Conservation (phyloP, 2,113 vertebrate species). For the Forbesichthys papilliferus region DNA sequence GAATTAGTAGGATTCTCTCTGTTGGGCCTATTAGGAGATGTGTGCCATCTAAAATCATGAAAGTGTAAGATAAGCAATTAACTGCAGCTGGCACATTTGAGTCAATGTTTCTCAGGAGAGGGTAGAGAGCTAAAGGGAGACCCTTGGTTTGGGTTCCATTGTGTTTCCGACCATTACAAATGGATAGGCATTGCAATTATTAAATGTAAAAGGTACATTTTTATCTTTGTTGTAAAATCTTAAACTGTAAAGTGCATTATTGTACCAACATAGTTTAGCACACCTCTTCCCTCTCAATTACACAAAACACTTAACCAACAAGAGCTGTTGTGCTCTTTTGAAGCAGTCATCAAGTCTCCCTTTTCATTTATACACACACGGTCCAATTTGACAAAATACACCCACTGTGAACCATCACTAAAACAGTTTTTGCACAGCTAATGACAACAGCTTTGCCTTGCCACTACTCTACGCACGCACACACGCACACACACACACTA, state of each 20-base stretch:
- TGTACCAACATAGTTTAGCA: too few species aligned
- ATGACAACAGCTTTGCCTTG: neutral
- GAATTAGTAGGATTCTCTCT: neutral
- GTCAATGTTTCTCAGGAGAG: too few species aligned
- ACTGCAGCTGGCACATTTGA: neutral
- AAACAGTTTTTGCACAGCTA: neutral
- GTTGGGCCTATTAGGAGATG: neutral
- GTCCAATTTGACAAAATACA: neutral
- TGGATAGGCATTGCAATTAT: too few species aligned
- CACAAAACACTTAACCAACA: too few species aligned
- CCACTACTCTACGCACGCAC: neutral
- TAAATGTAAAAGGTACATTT: too few species aligned
- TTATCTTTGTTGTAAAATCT: too few species aligned
- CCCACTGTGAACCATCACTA: neutral
- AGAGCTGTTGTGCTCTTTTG: neutral
- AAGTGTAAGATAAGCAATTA: neutral
- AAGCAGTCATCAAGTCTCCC: neutral
- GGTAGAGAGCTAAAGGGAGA: too few species aligned
- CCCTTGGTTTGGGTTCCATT: too few species aligned
- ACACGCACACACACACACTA: neutral
- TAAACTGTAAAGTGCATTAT: too few species aligned
- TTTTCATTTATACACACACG: neutral
- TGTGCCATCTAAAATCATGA: neutral
- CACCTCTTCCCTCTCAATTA: too few species aligned
- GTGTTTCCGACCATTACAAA: too few species aligned